Percentiles rank a stretch among this genome's conserved stretches.
phyloP scores from a whole-genome alignment of 2,797 vertebrate species.

The Phyllotis vaccarum region DNA sequence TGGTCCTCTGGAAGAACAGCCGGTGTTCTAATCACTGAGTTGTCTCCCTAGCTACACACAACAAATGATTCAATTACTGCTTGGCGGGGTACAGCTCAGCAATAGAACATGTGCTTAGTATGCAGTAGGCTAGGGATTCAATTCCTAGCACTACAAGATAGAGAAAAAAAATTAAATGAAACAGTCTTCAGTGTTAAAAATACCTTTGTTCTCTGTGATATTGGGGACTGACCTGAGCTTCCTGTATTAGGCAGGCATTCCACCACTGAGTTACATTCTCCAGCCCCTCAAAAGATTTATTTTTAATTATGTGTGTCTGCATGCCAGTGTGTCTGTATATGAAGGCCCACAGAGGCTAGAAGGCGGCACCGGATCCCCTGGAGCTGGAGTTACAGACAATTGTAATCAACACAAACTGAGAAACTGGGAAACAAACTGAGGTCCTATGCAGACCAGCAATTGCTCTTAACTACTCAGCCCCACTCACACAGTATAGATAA shows the following conservation, averaged over 20 bases:
- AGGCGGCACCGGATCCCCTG: background rate
- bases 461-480: background rate
- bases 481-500: background rate
- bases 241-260: too few species aligned
- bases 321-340: background rate
- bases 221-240: background rate
- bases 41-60: background rate
- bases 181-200: slow-evolving; percentile 38
- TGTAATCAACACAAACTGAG: too few species aligned
- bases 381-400: background rate
- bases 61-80: background rate
- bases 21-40: background rate
- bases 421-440: background rate
- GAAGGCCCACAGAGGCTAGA: background rate
- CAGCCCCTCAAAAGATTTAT: background rate
- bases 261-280: background rate
- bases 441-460: background rate
- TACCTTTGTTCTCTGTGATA: background rate
- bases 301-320: background rate
- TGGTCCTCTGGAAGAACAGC: background rate
- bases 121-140: background rate
- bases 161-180: background rate
- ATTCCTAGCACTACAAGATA: background rate
- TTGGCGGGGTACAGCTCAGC: background rate
- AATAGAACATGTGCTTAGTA: background rate